These are phyloP conservation scores for Otis tarda DNA, from an alignment of 2,113 vertebrate genomes.

Conservation along the genomic window DNA sequence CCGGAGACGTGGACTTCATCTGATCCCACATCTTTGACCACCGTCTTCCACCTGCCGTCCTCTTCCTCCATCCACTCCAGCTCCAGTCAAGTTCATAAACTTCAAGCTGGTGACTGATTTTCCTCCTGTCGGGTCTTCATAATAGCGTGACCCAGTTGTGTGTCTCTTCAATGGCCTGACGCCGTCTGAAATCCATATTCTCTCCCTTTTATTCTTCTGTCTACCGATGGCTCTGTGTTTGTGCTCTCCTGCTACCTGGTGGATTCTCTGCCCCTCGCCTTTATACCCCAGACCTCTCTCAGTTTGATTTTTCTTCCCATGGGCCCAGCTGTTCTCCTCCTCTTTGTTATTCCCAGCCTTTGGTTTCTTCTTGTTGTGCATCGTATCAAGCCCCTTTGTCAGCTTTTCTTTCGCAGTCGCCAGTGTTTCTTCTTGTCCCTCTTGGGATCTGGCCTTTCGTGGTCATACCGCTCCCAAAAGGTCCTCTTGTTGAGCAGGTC, in stretches of 20 bases:
- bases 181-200: not conserved
- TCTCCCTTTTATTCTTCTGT: not conserved
- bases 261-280: not conserved
- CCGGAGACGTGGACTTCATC: not conserved
- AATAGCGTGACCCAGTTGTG: not conserved
- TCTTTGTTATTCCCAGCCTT: constrained; percentile 34
- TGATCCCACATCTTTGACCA: accelerated
- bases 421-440: not conserved
- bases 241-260: not conserved
- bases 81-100: not conserved
- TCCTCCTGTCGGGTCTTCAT: not conserved
- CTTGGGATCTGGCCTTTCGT: not conserved
- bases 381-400: not conserved
- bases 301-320: not conserved
- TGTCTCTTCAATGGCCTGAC: not conserved
- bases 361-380: not conserved
- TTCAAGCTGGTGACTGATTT: constrained; percentile 1
- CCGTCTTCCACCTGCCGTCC: accelerated
- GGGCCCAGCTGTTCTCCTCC: constrained; percentile 16
- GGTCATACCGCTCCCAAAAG: not conserved
- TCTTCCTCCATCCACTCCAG: not conserved
- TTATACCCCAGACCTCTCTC: not conserved
- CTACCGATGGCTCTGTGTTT: not conserved
- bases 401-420: not conserved
- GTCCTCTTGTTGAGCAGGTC: not conserved